A percentile compares a stretch with the other conserved stretches of the same genome.
These are phyloP conservation scores for Artemia sinica DNA, from an alignment of 2,888 invertebrate species.

Conservation along the genomic window DNA sequence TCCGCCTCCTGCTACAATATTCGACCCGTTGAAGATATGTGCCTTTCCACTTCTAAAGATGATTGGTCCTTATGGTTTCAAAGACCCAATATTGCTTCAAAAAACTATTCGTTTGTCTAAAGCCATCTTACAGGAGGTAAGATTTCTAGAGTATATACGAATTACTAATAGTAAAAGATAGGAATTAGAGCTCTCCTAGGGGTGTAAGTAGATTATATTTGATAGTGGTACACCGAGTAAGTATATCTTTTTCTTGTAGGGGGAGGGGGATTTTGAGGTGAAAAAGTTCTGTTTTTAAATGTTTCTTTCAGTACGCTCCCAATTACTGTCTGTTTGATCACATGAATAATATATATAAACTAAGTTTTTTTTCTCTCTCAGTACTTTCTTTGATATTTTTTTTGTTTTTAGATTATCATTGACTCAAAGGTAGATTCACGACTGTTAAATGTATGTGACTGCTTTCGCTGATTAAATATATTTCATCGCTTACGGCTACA, in stretches of 20 bases:
- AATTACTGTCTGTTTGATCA: too few species aligned
- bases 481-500: background rate
- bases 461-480: constrained; percentile 15
- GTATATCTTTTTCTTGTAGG: too few species aligned
- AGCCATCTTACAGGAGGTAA: constrained; percentile 26
- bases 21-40: constrained; percentile 50
- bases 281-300: too few species aligned
- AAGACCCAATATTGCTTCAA: constrained; percentile 73
- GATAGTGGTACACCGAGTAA: background rate
- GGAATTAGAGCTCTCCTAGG: background rate
- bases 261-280: too few species aligned
- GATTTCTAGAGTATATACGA: too few species aligned
- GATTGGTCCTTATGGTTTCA: constrained; percentile 70
- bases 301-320: too few species aligned
- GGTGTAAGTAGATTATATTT: background rate
- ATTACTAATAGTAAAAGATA: background rate
- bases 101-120: constrained; percentile 48
- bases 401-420: too few species aligned
- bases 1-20: constrained; percentile 47
- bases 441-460: background rate
- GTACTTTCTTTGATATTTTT: too few species aligned
- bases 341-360: too few species aligned
- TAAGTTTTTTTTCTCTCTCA: too few species aligned
- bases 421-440: too few species aligned
- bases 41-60: constrained; percentile 69